Conservation (phyloP, 2,113 vertebrate species). For the Ahaetulla prasina region DNA sequence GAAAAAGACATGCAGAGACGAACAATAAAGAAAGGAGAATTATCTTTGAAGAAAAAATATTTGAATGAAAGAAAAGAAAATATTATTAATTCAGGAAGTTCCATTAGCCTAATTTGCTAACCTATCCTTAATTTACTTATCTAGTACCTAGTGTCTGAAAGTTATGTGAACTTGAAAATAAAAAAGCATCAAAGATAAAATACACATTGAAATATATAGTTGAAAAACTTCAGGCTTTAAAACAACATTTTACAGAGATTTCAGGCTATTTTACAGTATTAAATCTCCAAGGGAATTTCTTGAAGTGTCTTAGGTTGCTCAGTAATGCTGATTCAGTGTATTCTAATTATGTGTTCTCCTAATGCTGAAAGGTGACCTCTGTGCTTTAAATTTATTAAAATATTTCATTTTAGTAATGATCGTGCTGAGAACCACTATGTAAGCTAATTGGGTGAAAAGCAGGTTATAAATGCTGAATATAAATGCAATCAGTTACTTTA, state of each 20-base stretch:
- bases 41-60: not conserved
- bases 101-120: not conserved
- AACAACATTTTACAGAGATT: not conserved
- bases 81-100: not conserved
- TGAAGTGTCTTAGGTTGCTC: conserved; percentile 5
- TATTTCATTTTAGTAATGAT: not conserved
- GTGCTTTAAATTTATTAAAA: conserved; percentile 9
- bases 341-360: not conserved
- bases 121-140: not conserved
- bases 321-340: conserved; percentile 9
- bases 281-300: conserved; percentile 10
- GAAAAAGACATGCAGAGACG: not conserved
- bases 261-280: conserved; percentile 4
- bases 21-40: not conserved
- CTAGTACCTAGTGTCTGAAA: not conserved
- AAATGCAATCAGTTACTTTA: not conserved
- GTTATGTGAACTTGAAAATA: not conserved
- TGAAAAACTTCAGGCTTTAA: not conserved
- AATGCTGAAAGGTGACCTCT: conserved; percentile 6
- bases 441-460: not conserved
- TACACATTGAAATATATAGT: not conserved
- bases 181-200: not conserved
- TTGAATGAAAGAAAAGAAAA: not conserved
- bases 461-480: not conserved
- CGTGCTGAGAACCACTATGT: not conserved